Percentiles rank a stretch among this genome's conserved stretches.
phyloP scores from a whole-genome alignment of 2,888 invertebrate genomes.

The Drosophila vallismaia region DNA sequence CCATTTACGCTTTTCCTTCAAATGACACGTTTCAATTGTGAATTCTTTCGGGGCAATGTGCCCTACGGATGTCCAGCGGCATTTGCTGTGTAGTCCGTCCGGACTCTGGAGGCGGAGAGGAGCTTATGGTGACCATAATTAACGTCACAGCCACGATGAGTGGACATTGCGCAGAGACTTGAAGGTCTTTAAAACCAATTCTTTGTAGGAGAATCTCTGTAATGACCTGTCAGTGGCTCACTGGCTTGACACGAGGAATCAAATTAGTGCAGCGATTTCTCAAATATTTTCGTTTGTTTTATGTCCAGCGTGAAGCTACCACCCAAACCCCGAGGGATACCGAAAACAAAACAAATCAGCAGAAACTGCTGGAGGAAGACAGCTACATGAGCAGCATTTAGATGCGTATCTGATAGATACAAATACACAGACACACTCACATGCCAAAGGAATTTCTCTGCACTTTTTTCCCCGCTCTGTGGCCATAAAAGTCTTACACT shows the following conservation, averaged over 20 bases:
- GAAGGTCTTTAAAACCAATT: constrained; percentile 17
- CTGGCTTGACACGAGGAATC: constrained; percentile 53
- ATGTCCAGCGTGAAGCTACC: constrained; percentile 35
- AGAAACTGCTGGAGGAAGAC: constrained; percentile 50
- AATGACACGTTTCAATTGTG: constrained; percentile 64
- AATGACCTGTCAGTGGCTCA: constrained; percentile 34
- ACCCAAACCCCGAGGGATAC: constrained; percentile 30
- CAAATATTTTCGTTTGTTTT: constrained; percentile 54
- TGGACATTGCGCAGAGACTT: constrained; percentile 9
- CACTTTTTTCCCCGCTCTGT: constrained; percentile 16
- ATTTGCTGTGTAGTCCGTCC: constrained; percentile 28
- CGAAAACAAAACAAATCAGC: constrained; percentile 65
- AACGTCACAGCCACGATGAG: constrained; percentile 54
- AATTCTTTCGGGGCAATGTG: constrained; percentile 48
- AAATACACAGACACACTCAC: constrained; percentile 47
- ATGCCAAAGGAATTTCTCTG: constrained; percentile 31
- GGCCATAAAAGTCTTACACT: constrained; percentile 63
- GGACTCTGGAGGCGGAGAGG: background rate
- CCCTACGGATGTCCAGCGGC: constrained; percentile 18
- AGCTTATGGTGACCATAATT: constrained; percentile 54
- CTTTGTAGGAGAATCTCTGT: constrained; percentile 15
- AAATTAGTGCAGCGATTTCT: constrained; percentile 70
- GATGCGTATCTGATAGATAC: constrained; percentile 49
- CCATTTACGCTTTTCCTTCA: constrained; percentile 58
- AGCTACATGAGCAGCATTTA: constrained; percentile 51